These are phyloP conservation scores for Prosopocoilus inquinatus DNA, from an alignment of 2,888 invertebrate species.

Conservation along the genomic window DNA sequence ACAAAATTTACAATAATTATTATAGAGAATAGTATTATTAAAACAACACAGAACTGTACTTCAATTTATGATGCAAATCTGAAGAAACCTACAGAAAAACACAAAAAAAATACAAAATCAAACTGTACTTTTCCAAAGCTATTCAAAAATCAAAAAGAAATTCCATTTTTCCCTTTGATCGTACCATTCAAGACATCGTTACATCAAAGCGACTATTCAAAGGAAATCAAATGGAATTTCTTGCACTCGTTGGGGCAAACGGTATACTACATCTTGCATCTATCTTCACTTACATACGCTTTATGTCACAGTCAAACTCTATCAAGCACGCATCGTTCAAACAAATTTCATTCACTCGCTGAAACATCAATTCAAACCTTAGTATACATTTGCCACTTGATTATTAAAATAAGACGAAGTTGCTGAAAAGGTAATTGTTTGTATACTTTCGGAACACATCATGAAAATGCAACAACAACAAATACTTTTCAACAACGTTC, in stretches of 20 bases:
- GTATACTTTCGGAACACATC: no score
- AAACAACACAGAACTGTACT: constrained; percentile 22
- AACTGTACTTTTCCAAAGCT: constrained; percentile 23
- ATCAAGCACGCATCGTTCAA: constrained; percentile 19
- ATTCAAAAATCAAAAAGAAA: constrained; percentile 17
- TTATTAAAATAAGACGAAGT: constrained; percentile 17
- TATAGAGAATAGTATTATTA: constrained; percentile 20
- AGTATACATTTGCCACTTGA: constrained; percentile 42
- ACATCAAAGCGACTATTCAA: constrained; percentile 6
- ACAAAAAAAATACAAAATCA: constrained; percentile 31
- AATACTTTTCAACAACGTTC: constrained; percentile 12
- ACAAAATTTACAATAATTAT: constrained; percentile 16
- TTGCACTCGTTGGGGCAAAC: constrained; percentile 44
- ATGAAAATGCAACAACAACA: constrained; percentile 11
- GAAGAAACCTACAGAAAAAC: constrained; percentile 33
- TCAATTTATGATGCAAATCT: constrained; percentile 18
- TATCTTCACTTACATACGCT: constrained; percentile 22
- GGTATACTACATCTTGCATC: constrained; percentile 43
- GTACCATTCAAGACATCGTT: constrained; percentile 1
- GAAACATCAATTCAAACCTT: constrained; percentile 26
- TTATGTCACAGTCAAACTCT: constrained; percentile 20
- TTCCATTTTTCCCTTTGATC: constrained; percentile 13
- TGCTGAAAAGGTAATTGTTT: constrained; percentile 15
- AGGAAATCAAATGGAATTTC: constrained; percentile 38
- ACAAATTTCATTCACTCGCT: constrained; percentile 32